Evolutionary conservation across 2,888 invertebrate genomes (phyloP).

Genomic region (Nematopogon swammerdamellus): DNA sequence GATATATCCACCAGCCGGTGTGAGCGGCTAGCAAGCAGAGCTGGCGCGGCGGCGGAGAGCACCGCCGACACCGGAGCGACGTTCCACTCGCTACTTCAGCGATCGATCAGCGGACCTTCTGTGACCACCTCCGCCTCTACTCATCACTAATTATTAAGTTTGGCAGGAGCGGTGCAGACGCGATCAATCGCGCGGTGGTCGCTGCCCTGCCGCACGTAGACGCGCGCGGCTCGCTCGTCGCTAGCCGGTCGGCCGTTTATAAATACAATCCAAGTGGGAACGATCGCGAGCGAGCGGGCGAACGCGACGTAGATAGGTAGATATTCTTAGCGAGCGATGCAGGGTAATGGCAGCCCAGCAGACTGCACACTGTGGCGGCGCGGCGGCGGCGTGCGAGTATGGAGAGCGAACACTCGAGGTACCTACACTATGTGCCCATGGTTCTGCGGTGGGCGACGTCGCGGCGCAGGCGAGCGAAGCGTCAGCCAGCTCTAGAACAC

Average conservation of each 20-base stretch:
- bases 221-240: no score
- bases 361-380: background rate
- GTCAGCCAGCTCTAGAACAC: background rate
- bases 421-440: background rate
- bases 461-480: background rate
- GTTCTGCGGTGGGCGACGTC: background rate
- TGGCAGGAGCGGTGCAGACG: background rate
- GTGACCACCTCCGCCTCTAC: background rate
- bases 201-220: background rate
- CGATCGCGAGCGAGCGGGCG: background rate
- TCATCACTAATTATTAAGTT: background rate
- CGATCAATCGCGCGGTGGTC: background rate
- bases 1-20: conserved; percentile 23
- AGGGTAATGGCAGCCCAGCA: background rate
- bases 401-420: background rate
- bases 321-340: no score
- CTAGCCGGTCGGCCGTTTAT: background rate
- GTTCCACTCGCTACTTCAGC: background rate
- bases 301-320: background rate
- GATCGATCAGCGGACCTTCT: background rate
- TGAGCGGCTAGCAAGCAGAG: background rate
- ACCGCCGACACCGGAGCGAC: no score
- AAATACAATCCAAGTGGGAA: background rate
- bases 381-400: background rate
- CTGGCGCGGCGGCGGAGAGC: no score